Conservation (phyloP, 35 echinoderm and acorn worm species). For the Apostichopus japonicus region DNA sequence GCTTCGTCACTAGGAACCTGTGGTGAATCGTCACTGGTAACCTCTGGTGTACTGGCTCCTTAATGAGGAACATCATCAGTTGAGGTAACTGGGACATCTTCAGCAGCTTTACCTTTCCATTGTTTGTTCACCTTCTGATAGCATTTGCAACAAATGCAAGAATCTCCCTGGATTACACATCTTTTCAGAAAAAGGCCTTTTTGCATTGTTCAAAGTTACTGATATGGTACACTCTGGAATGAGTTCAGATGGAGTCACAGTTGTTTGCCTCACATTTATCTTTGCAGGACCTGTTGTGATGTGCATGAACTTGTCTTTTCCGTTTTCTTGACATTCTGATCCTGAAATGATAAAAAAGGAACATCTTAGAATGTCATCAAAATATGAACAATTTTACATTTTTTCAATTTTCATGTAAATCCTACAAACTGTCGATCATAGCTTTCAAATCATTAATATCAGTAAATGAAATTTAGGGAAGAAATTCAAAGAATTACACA, state of each 20-base stretch:
- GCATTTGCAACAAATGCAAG: constrained; percentile 13
- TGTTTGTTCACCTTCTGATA: not conserved
- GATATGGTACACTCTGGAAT: not conserved
- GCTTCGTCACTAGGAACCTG: too few relatives aligned
- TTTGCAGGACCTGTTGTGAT: not conserved
- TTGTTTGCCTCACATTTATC: not conserved
- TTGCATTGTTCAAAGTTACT: not conserved
- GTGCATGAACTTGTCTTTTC: not conserved
- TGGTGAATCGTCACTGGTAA: too few relatives aligned
- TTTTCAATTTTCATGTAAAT: too few relatives aligned
- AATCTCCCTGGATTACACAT: not conserved
- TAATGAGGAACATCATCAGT: not conserved
- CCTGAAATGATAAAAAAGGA: constrained; percentile 19
- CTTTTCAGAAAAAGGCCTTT: not conserved
- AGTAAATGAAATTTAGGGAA: too few relatives aligned
- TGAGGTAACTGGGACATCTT: not conserved
- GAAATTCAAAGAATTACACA: too few relatives aligned
- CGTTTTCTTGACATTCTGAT: not conserved
- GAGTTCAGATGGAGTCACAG: not conserved
- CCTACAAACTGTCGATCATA: too few relatives aligned
- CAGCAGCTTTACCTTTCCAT: not conserved
- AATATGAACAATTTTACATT: too few relatives aligned
- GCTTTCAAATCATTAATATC: too few relatives aligned
- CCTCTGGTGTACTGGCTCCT: too few relatives aligned
- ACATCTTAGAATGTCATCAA: too few relatives aligned